Evolutionary conservation across 2,797 vertebrate species (phyloP).

Genomic region (Columba guinea): DNA sequence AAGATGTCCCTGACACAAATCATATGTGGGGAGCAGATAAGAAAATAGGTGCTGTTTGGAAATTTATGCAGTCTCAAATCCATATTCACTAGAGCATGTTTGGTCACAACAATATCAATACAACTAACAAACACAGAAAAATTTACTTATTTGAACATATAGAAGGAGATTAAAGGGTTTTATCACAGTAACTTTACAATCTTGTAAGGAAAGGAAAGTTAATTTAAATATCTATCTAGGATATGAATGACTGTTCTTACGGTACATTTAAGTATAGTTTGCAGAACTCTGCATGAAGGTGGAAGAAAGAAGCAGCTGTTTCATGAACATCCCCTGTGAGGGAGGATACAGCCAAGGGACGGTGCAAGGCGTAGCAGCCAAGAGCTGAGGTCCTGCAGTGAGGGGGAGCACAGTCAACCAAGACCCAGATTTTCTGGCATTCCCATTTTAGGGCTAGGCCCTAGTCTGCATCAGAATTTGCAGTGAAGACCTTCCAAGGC

Average conservation of each 20-base stretch:
- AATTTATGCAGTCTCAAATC: neutral
- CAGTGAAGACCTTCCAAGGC: neutral
- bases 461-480: neutral
- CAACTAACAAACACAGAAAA: neutral
- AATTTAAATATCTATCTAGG: neutral
- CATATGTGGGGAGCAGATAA: rapidly evolving
- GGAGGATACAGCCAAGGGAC: neutral
- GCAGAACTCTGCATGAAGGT: neutral
- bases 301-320: neutral
- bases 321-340: rapidly evolving
- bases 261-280: neutral
- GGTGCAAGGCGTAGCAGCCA: neutral
- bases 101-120: neutral
- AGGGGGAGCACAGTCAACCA: rapidly evolving
- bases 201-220: neutral
- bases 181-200: neutral
- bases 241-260: neutral
- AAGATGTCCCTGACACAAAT: neutral
- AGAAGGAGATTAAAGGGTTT: neutral
- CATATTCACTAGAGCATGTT: neutral
- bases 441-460: neutral
- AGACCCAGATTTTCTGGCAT: neutral
- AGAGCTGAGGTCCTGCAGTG: neutral
- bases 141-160: neutral
- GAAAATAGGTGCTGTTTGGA: neutral